Evolutionary conservation across 2,888 invertebrate species (phyloP).

Genomic region (Polyommatus iphigenia): DNA sequence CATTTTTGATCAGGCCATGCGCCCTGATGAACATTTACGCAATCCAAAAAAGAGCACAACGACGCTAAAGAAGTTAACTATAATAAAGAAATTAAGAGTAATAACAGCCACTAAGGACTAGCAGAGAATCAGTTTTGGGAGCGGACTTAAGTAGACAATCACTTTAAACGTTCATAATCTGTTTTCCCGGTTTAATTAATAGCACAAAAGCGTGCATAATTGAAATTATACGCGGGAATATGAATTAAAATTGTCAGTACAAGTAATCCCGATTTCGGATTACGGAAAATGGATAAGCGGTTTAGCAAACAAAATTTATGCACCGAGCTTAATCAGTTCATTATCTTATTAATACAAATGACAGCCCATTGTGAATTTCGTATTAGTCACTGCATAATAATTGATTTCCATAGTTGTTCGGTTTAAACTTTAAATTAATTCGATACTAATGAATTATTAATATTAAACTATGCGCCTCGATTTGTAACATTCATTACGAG

Average conservation of each 20-base stretch:
- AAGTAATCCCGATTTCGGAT: slow-evolving; percentile 15
- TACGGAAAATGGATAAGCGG: slow-evolving; percentile 15
- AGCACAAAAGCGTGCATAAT: not conserved
- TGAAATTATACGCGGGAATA: slow-evolving; percentile 15
- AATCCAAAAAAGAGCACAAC: too few species aligned
- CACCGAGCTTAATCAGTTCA: slow-evolving; percentile 34
- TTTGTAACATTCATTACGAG: not conserved
- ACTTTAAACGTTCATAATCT: slow-evolving; percentile 8
- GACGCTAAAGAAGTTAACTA: too few species aligned
- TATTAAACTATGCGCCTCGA: slow-evolving; percentile 17
- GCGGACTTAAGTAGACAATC: not conserved
- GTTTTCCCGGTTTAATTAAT: slow-evolving; percentile 1
- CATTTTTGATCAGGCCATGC: too few species aligned
- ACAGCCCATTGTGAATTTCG: slow-evolving; percentile 40
- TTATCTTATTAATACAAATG: slow-evolving; percentile 42
- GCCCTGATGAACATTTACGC: too few species aligned
- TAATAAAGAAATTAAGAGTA: not conserved
- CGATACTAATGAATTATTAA: slow-evolving; percentile 18
- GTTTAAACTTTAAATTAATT: slow-evolving; percentile 31
- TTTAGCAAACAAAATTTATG: slow-evolving; percentile 30
- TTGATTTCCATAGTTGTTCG: slow-evolving; percentile 38
- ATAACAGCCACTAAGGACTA: not conserved
- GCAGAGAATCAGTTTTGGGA: not conserved
- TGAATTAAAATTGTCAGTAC: slow-evolving; percentile 18
- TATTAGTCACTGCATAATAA: slow-evolving; percentile 37